Evolutionary conservation across 2,797 vertebrate genomes (phyloP).

Genomic region (Hypotaenidia okinawae): DNA sequence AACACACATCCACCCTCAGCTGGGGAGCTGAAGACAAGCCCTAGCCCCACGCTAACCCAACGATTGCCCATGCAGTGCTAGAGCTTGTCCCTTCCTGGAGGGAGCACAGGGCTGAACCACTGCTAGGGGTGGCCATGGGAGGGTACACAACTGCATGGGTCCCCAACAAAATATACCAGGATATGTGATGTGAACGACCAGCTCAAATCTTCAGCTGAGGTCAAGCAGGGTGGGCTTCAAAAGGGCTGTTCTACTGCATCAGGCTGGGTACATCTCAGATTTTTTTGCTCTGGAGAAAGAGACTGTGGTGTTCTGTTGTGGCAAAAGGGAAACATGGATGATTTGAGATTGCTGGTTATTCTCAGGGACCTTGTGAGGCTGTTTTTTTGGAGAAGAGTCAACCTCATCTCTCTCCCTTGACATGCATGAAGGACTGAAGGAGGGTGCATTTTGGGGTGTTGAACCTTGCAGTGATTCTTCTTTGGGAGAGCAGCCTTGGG

Average conservation of each 20-base stretch:
- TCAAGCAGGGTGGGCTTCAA: neutral
- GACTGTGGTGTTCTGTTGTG: neutral
- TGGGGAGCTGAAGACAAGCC: neutral
- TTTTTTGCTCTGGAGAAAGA: neutral
- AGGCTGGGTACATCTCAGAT: neutral
- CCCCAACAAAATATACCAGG: neutral
- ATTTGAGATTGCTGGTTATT: neutral
- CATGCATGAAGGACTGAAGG: neutral
- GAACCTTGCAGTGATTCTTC: neutral
- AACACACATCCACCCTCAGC: neutral
- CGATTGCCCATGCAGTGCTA: accelerated
- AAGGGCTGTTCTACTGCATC: neutral
- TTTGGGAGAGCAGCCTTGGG: neutral
- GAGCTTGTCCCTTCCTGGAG: neutral
- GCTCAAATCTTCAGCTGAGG: neutral
- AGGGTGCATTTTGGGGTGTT: neutral
- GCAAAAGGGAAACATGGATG: neutral
- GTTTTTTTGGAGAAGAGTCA: neutral
- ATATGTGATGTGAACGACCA: neutral
- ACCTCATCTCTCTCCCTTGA: neutral
- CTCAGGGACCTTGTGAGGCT: neutral
- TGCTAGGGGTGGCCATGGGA: neutral
- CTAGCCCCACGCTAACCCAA: neutral
- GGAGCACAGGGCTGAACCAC: neutral
- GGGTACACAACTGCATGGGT: neutral